phyloP scores from a whole-genome alignment of 1,140 invertebrate species.

The Drosophila bocqueti region DNA sequence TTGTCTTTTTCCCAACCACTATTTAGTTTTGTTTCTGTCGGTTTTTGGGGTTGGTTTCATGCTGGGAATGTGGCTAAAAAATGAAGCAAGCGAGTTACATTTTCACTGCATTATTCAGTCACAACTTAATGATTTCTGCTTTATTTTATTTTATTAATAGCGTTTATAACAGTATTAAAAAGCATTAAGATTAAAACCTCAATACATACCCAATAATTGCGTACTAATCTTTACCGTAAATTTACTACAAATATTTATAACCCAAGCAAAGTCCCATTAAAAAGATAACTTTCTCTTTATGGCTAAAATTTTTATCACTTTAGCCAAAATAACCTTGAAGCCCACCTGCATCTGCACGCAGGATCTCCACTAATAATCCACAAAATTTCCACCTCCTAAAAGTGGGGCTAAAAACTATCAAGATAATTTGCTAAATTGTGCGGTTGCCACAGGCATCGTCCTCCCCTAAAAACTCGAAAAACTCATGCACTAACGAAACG shows the following conservation, averaged over 20 bases:
- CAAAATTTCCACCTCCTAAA: slow-evolving; percentile 38
- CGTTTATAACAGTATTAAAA: background rate
- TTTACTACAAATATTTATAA: background rate
- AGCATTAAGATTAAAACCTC: background rate
- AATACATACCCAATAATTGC: background rate
- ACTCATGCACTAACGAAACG: slow-evolving; percentile 13
- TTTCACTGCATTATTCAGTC: background rate
- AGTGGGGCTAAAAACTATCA: slow-evolving; percentile 54
- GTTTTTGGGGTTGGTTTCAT: slow-evolving; percentile 12
- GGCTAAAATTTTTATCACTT: background rate
- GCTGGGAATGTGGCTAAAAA: slow-evolving; percentile 3
- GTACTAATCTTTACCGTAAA: background rate
- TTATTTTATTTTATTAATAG: background rate
- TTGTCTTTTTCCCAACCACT: slow-evolving; percentile 18
- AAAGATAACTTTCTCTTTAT: background rate
- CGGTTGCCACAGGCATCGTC: slow-evolving; percentile 32
- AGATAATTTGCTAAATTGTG: slow-evolving; percentile 70
- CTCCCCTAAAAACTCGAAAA: slow-evolving; percentile 4
- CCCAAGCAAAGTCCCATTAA: slow-evolving; percentile 1
- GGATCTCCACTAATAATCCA: slow-evolving; percentile 41
- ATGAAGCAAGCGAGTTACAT: slow-evolving; percentile 2
- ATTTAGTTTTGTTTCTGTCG: slow-evolving; percentile 3
- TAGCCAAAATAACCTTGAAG: background rate
- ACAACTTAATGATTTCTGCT: background rate
- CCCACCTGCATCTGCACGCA: slow-evolving; percentile 13